Conservation (phyloP, 2,113 vertebrate species). For the Megalops atlanticus region DNA sequence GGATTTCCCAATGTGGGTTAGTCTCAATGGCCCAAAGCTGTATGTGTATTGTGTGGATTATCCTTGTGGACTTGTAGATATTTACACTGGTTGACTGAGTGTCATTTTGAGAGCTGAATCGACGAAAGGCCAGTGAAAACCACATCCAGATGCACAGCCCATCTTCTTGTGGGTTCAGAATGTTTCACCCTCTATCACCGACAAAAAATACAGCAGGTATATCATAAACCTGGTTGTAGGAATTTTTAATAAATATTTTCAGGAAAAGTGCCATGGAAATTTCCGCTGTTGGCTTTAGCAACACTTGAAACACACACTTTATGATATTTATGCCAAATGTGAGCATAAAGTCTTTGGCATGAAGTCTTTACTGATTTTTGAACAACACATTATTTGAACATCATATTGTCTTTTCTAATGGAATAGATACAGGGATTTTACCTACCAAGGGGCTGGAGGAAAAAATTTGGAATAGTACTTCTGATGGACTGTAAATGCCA, state of each 20-base stretch:
- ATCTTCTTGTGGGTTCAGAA: background rate
- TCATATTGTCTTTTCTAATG: too few relatives aligned
- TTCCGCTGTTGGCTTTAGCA: background rate
- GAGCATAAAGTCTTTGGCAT: too few relatives aligned
- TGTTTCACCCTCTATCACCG: background rate
- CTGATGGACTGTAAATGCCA: too few relatives aligned
- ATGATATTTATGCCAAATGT: too few relatives aligned
- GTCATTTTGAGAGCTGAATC: background rate
- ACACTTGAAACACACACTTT: background rate
- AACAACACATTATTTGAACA: too few relatives aligned
- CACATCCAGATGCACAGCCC: background rate
- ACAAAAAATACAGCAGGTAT: background rate
- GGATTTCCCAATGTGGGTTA: background rate
- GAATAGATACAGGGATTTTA: too few relatives aligned
- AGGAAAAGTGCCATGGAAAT: too few relatives aligned
- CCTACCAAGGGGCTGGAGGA: too few relatives aligned
- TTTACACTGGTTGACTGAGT: background rate
- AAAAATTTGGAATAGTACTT: too few relatives aligned
- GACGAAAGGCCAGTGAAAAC: background rate
- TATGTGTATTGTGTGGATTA: background rate
- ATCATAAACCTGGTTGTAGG: background rate
- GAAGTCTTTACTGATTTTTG: too few relatives aligned
- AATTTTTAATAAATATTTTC: too few relatives aligned
- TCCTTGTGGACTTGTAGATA: background rate
- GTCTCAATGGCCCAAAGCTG: background rate